A percentile compares a stretch with the other conserved stretches of the same genome.
phyloP scores from a whole-genome alignment of 2,797 vertebrate species.

The Platalea minor region DNA sequence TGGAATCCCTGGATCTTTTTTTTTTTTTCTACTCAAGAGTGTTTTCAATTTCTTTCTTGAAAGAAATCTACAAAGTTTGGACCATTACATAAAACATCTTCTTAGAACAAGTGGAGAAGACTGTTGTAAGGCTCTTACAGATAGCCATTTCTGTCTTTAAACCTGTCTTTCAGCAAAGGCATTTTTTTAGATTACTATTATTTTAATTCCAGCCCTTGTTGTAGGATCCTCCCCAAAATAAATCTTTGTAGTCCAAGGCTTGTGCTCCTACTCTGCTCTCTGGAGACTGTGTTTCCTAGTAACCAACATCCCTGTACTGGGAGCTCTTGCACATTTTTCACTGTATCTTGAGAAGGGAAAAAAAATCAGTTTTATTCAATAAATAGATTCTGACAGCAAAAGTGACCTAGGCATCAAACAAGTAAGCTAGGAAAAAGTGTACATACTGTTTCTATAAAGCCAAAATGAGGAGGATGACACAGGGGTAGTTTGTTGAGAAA shows the following conservation, averaged over 20 bases:
- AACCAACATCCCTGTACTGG: conserved; percentile 5
- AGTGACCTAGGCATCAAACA: conserved; percentile 38
- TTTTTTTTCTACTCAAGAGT: neutral
- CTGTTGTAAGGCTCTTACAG: neutral
- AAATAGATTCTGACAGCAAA: conserved; percentile 54
- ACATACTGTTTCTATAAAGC: neutral
- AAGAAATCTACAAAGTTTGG: neutral
- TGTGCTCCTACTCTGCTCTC: conserved; percentile 5
- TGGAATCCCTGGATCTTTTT: neutral
- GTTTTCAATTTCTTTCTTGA: neutral
- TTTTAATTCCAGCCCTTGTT: conserved; percentile 22
- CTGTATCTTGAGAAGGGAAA: conserved; percentile 5
- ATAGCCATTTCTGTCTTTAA: neutral
- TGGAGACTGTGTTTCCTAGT: conserved; percentile 50
- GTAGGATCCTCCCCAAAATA: neutral
- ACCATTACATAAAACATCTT: neutral
- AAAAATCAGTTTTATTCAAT: conserved; percentile 31
- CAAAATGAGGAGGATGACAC: neutral
- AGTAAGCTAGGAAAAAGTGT: neutral
- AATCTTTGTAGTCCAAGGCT: conserved; percentile 28
- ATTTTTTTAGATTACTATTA: neutral
- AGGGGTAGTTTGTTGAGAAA: neutral
- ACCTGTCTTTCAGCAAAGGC: neutral
- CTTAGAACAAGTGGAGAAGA: neutral
- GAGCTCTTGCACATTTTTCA: conserved; percentile 44